Evolutionary conservation across 2,797 vertebrate species (phyloP).

Genomic region (Pelochelys cantorii): DNA sequence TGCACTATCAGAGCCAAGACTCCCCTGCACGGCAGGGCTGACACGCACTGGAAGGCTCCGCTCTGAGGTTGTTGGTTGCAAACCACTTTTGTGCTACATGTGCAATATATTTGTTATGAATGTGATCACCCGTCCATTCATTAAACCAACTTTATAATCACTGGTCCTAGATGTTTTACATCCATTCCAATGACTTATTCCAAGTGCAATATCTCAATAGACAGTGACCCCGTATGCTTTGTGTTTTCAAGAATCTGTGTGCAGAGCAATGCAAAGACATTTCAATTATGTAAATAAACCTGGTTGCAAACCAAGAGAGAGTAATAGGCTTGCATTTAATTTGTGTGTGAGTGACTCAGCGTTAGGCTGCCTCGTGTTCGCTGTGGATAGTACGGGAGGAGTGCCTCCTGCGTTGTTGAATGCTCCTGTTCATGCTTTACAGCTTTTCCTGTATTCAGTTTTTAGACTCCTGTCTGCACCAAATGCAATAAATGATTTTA

Average conservation of each 20-base stretch:
- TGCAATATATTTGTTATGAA: conserved; percentile 89
- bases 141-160: conserved; percentile 76
- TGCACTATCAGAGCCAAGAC: conserved; percentile 78
- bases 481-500: conserved; percentile 99
- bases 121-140: conserved; percentile 80
- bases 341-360: conserved; percentile 92
- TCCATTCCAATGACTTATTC: conserved; percentile 83
- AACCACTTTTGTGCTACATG: conserved; percentile 81
- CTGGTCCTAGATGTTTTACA: conserved; percentile 81
- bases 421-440: conserved; percentile 97
- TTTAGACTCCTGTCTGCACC: conserved; percentile 99
- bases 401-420: conserved; percentile 92
- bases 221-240: conserved; percentile 81
- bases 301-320: conserved; percentile 78
- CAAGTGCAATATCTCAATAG: conserved; percentile 84
- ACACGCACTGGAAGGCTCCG: conserved; percentile 42
- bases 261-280: conserved; percentile 81
- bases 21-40: conserved; percentile 74
- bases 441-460: conserved; percentile 94
- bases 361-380: conserved; percentile 86
- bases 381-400: conserved; percentile 91
- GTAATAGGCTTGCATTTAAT: conserved; percentile 88
- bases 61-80: conserved; percentile 70
- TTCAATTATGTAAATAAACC: conserved; percentile 83
- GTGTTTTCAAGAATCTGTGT: conserved; percentile 81